These are phyloP conservation scores for Abrostola tripartita DNA, from an alignment of 2,888 invertebrate species.

Conservation along the genomic window DNA sequence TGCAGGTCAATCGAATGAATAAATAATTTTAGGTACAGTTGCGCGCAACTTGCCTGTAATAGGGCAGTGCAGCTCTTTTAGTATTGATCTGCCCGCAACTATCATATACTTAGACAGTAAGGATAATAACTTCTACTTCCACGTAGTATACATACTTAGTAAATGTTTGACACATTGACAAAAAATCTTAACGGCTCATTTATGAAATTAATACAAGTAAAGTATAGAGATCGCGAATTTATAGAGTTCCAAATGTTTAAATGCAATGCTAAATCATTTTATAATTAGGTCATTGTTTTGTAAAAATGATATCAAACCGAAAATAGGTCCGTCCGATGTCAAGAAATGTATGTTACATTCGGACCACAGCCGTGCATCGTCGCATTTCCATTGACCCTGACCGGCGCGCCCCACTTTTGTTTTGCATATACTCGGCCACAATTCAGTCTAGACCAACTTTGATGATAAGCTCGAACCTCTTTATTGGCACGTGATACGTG, in stretches of 20 bases:
- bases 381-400: conserved; percentile 57
- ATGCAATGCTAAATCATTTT: neutral
- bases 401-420: conserved; percentile 53
- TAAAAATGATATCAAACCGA: neutral
- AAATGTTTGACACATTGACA: too few species aligned
- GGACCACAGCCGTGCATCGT: conserved; percentile 24
- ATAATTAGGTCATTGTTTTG: neutral
- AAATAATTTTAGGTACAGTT: conserved; percentile 45
- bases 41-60: conserved; percentile 26
- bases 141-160: too few species aligned
- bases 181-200: too few species aligned
- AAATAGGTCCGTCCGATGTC: conserved; percentile 7
- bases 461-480: conserved; percentile 49
- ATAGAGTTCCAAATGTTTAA: neutral
- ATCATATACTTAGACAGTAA: neutral
- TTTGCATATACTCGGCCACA: conserved; percentile 41
- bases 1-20: conserved; percentile 51
- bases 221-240: too few species aligned
- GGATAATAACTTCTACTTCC: too few species aligned
- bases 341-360: conserved; percentile 14
- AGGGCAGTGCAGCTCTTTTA: conserved; percentile 25
- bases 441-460: conserved; percentile 53
- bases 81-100: conserved; percentile 35
- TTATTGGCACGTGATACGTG: conserved; percentile 46
- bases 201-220: too few species aligned